Percentiles rank a stretch among this genome's conserved stretches.
Conservation (phyloP, 1,140 invertebrate species). For the Brachionus calyciflorus region DNA sequence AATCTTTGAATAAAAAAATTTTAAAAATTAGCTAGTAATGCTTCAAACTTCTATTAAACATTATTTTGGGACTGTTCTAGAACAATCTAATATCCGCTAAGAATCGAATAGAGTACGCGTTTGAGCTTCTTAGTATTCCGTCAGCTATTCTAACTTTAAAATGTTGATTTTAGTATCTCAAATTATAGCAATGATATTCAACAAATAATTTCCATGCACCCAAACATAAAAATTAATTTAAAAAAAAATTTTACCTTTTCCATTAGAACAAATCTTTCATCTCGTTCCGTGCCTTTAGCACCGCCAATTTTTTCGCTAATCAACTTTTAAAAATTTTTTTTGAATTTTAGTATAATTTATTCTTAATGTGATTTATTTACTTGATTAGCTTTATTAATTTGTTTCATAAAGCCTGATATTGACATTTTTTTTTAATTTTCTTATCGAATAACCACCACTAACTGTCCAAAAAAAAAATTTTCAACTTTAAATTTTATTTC, state of each 20-base stretch:
- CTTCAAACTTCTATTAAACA: no score
- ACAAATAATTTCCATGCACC: no score
- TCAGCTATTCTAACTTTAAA: no score
- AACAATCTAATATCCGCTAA: no score
- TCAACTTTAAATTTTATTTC: not conserved
- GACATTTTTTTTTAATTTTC: conserved; percentile 69
- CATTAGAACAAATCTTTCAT: conserved; percentile 97
- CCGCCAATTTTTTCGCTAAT: conserved; percentile 99
- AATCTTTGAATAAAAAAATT: no score
- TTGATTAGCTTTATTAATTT: conserved; percentile 98
- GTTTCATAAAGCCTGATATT: conserved; percentile 92
- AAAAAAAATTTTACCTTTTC: conserved; percentile 73
- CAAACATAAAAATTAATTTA: not conserved
- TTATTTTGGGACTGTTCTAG: no score
- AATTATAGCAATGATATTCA: no score
- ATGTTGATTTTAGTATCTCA: no score
- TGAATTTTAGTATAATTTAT: not conserved
- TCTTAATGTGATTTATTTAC: conserved; percentile 63
- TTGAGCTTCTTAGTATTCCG: no score
- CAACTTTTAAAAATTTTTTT: conserved; percentile 72
- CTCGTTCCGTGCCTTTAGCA: conserved; percentile 96
- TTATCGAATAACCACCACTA: not conserved
- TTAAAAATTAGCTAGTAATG: no score
- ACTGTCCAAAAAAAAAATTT: not conserved
- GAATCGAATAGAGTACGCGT: no score